Evolutionary conservation across 2,888 invertebrate genomes (phyloP).

Genomic region (Eurytoma californica): DNA sequence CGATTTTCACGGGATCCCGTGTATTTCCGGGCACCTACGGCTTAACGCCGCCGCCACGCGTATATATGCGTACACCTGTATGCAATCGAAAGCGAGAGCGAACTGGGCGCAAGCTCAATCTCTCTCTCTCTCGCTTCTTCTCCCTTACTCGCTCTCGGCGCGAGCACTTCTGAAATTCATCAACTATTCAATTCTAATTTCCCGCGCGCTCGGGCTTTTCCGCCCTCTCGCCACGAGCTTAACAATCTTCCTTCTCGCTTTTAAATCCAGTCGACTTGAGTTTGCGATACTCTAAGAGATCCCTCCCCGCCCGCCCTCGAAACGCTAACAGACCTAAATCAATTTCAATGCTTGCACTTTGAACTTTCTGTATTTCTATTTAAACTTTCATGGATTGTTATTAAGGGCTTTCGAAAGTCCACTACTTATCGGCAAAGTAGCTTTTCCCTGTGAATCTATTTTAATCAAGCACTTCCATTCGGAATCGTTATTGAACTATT

Average conservation of each 20-base stretch:
- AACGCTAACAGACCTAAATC: constrained; percentile 52
- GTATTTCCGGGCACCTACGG: constrained; percentile 16
- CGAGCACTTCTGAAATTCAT: constrained; percentile 70
- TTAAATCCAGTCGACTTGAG: constrained; percentile 56
- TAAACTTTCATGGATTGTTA: constrained; percentile 51
- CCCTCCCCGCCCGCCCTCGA: constrained; percentile 10
- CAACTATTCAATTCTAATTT: constrained; percentile 74
- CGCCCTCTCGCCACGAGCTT: constrained; percentile 47
- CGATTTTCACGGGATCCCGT: constrained; percentile 37
- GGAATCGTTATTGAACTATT: not conserved
- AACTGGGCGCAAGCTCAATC: not conserved
- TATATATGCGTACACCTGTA: not conserved
- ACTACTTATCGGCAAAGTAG: constrained; percentile 38
- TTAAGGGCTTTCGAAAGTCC: constrained; percentile 41
- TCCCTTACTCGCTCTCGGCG: not conserved
- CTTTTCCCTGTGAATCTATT: constrained; percentile 9
- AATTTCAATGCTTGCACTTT: constrained; percentile 50
- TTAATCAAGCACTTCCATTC: constrained; percentile 15
- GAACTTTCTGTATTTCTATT: constrained; percentile 47
- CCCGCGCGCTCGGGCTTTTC: constrained; percentile 55
- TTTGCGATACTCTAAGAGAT: constrained; percentile 46
- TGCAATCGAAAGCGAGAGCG: constrained; percentile 52
- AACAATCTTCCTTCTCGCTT: constrained; percentile 53
- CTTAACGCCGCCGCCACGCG: constrained; percentile 12
- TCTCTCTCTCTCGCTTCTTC: no score